Evolutionary conservation across 2,113 vertebrate genomes (phyloP), one percentile per base, ranked within the genome.

Genomic region (Albula glossodonta): DNA sequence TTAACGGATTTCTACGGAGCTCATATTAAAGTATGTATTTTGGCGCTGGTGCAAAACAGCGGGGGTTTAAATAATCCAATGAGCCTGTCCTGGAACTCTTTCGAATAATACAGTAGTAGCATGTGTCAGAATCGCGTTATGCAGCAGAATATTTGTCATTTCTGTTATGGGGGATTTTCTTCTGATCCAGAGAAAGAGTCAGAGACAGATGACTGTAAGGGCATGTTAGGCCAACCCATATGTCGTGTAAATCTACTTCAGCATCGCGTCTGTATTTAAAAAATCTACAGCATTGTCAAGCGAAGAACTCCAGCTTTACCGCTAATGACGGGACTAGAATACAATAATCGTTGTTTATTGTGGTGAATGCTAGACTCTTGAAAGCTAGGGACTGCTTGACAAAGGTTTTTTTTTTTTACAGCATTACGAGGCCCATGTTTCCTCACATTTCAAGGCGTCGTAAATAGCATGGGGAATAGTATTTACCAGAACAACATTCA

Each of bases 361-460:
- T 94, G 95, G 93, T 92, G 92, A 94, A 95, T 95, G 94, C 94
- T 94, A 95, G 94, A 96, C 93, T 94, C 95, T 95, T 94, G 93
- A 95, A 95, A 95, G 31, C 31, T 41, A 41, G 31, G 31, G 31
- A 41, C 31, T 41, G 31, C 31, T 41, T 41, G 31, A 41, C 31
- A 41, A 92, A 93, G 93, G 93, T 95, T 95, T 95, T 89, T 90
- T 12, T 41, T 41, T 41, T 41, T 41, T 41, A 41, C 31, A 41
- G 31, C 31, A 41, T 41, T 41, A 41, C 31, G 31, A 41, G 31
- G 31, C 31, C 31, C 31, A 41, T 41, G 31, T 41, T 41, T 41
- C 31, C 31, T 41, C 6, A 74, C 10, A 8, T n/a, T 74, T n/a
- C n/a, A 31, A 74, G n/a, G 9, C n/a, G 2, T 25, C 25, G 31